These are phyloP conservation scores for Hylomyscus alleni DNA, from an alignment of 2,797 vertebrate genomes.

Conservation along the genomic window DNA sequence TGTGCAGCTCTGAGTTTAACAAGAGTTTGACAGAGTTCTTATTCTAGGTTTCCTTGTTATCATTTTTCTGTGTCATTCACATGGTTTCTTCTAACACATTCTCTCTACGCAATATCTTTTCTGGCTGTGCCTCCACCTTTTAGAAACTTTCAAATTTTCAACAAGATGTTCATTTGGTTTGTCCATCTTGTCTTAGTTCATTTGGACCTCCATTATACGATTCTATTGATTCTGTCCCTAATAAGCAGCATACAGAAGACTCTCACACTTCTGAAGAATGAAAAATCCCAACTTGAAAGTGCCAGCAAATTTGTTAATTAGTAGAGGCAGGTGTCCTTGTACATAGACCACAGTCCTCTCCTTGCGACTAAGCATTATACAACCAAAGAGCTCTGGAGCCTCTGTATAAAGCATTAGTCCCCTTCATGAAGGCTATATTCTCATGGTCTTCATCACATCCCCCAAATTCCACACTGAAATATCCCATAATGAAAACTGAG, in stretches of 20 bases:
- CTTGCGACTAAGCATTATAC: not conserved
- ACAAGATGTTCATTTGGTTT: not conserved
- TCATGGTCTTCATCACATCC: not conserved
- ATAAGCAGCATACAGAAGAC: not conserved
- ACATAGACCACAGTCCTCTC: not conserved
- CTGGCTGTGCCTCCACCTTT: not conserved
- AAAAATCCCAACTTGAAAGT: not conserved
- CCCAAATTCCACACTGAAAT: not conserved
- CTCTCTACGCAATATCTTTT: not conserved
- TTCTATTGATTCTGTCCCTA: not conserved
- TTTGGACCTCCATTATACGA: not conserved
- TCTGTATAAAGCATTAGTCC: not conserved
- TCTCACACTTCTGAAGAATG: not conserved
- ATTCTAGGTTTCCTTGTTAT: not conserved
- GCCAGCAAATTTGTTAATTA: not conserved
- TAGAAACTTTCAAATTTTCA: not conserved
- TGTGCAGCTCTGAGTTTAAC: not conserved
- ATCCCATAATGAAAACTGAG: no score
- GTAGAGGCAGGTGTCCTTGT: no score
- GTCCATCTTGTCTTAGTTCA: not conserved
- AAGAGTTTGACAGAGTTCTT: not conserved
- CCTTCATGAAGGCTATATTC: not conserved
- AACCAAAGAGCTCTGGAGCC: accelerated
- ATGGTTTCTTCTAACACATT: not conserved
- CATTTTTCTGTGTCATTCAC: not conserved